Base-by-base conservation (phyloP, 1,140 invertebrate genomes). In the Planococcus citri region DNA sequence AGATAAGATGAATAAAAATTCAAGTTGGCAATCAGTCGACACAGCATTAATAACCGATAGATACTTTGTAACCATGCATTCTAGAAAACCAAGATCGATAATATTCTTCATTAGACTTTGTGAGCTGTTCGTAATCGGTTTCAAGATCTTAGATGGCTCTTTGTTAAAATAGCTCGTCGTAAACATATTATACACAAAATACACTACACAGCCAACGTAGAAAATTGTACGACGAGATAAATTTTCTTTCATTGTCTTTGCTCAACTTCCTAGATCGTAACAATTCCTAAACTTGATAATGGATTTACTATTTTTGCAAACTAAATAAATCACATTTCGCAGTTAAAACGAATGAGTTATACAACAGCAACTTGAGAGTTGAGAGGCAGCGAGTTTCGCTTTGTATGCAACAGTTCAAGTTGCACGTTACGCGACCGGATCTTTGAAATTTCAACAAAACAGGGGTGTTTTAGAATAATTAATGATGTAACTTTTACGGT, bases 371-470 rank as follows among this genome's bases (percentile, higher is more conserved):
- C 4, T 33, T 33, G n/a, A n/a, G n/a, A n/a, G n/a, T n/a, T n/a
- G n/a, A 33, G 29, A 3, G 12, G 29, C 29, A 33, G 29, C 29
- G 29, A 33, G 29, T 33, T 33, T 33, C 41, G 10, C 41, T 20
- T 51, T 17, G n/a, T 51, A 51, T 51, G 41, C 41, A 51, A 51
- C 41, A 51, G 41, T 51, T 51, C n/a, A n/a, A n/a, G n/a, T n/a
- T n/a, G n/a, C n/a, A n/a, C n/a, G n/a, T 51, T 20, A n/a, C 41
- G n/a, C 2, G 29, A 12, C 29, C 12, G 29, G 29, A 33, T n/a
- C n/a, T n/a, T n/a, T n/a, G n/a, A 33, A 33, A 33, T 6, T 33
- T 33, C 12, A 33, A 33, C 29, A 12, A 33, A 33, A 33, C 12
- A 12, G 29, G 12, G 29, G 12, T 12, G 4, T 12, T 33, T 33